Evolutionary conservation across 1,140 invertebrate genomes (phyloP), one percentile per base, ranked within the genome.

Genomic region (Macrobrachium nipponense): DNA sequence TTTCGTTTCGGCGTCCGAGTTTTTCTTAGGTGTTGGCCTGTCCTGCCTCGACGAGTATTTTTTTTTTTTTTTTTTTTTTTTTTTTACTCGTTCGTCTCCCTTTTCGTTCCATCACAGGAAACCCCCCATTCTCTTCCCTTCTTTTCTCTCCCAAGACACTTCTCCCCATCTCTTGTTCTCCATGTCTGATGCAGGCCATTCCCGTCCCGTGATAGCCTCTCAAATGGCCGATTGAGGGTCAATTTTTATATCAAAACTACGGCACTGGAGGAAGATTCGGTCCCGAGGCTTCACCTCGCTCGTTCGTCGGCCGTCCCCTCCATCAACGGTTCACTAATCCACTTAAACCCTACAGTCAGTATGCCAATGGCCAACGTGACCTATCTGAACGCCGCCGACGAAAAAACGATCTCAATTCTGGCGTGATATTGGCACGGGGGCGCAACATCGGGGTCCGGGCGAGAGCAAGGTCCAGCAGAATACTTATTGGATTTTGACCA

Each of bases 401-500:
- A 51, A 51, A 51, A 51, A 51, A 51, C 51, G 51, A 51, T 51
- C 51, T 51, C 51, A 51, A 51, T 51, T 51, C 51, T 51, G 51
- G 51, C 51, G 51, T 51, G 51, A 51, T 51, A 51, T 51, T 51
- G 51, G 51, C 51, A 51, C 51, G 51, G 51, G 51, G 60, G 23
- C 15, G 11, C 60, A 43, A 79, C 61, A 64, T 15, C 77, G 61
- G 77, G 77, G 77, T 66, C 60, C 58, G 59, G 59, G 77, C 5
- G 61, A 51, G 73, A 82, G 80, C 23, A 82, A 75, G 80, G 68
- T 73, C 80, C 80, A 36, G 51, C 59, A 36, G 76, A 78, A 85
- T 85, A 85, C 82, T 85, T 85, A 85, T 85, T 79, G 82, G 82
- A 79, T 85, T 85, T 79, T 77, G 82, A 79, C 73, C 82, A 58